Percentiles rank a stretch among this genome's conserved stretches.
Evolutionary conservation across 2,888 invertebrate species (phyloP).

Genomic region (Microctonus hyperodae): DNA sequence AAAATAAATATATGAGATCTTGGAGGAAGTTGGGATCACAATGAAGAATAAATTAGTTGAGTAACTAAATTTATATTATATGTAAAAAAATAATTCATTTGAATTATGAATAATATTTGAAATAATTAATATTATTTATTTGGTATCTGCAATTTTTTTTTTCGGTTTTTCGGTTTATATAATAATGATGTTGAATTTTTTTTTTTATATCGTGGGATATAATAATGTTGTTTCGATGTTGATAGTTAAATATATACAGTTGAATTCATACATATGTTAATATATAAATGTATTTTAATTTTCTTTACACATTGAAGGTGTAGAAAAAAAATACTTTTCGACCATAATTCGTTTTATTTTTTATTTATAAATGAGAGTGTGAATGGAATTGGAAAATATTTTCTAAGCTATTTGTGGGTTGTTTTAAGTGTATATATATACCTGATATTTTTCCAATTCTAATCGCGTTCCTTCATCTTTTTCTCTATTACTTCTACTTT

Average conservation of each 20-base stretch:
- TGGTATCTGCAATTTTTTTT: too few species aligned
- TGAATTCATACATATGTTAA: neutral
- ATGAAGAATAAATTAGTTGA: too few species aligned
- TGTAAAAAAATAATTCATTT: too few species aligned
- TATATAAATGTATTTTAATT: neutral
- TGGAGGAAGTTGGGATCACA: conserved; percentile 13
- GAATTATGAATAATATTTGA: too few species aligned
- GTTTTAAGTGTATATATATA: neutral
- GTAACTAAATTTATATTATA: too few species aligned
- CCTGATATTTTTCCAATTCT: conserved; percentile 16
- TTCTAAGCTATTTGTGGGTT: neutral
- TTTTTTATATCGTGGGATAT: neutral
- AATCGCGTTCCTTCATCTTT: conserved; percentile 19
- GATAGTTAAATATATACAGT: neutral
- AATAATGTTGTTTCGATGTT: neutral
- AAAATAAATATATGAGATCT: conserved; percentile 8
- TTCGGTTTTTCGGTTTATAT: neutral
- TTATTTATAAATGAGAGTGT: neutral
- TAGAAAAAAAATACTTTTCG: neutral
- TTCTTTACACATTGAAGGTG: neutral
- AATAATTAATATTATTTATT: too few species aligned
- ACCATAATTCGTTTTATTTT: neutral
- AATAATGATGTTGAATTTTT: neutral
- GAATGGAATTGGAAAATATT: neutral
- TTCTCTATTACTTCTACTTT: conserved; percentile 5